phyloP scores from a whole-genome alignment of 2,888 invertebrate genomes.

The Eupithecia insigniata region DNA sequence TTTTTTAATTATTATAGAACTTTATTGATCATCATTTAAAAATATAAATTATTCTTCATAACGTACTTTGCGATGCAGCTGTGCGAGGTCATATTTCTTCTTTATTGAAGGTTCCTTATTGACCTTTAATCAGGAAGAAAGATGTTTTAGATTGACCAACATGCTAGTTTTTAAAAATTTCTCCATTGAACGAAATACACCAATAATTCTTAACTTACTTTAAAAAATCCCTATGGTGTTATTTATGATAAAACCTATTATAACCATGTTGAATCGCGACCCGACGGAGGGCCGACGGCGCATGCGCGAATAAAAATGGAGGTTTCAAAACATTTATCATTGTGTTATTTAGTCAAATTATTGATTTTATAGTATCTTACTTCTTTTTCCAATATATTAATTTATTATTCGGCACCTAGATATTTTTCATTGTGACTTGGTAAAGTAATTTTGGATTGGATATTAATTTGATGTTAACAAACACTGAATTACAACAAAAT shows the following conservation, averaged over 20 bases:
- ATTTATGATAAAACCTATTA: neutral
- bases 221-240: neutral
- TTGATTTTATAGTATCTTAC: neutral
- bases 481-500: no score
- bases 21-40: neutral
- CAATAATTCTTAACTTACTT: neutral
- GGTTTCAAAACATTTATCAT: constrained; percentile 18
- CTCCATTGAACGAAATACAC: neutral
- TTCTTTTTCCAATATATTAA: neutral
- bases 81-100: neutral
- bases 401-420: neutral
- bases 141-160: neutral
- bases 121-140: no score
- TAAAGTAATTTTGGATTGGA: neutral
- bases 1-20: neutral
- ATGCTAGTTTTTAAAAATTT: neutral
- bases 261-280: neutral
- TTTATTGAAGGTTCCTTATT: neutral
- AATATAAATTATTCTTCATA: neutral
- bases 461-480: neutral
- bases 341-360: neutral
- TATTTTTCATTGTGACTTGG: neutral
- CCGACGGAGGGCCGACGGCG: constrained; percentile 56
- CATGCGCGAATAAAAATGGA: constrained; percentile 54
- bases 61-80: neutral